phyloP scores from a whole-genome alignment of 2,888 invertebrate species.

The Congeria kusceri region DNA sequence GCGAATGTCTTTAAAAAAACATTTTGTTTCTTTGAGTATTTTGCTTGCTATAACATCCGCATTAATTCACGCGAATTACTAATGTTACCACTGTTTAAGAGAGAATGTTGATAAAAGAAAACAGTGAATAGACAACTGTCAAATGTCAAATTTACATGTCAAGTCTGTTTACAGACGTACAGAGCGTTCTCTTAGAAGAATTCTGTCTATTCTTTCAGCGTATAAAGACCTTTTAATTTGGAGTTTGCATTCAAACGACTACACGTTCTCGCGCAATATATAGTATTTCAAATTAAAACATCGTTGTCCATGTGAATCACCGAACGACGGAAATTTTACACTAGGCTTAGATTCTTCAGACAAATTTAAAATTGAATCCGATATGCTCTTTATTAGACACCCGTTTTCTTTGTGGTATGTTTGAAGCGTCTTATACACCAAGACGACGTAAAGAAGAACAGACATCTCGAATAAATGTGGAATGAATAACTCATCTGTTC shows the following conservation, averaged over 20 bases:
- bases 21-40: no score
- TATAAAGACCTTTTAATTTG: conserved; percentile 33
- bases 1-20: no score
- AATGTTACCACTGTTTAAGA: no score
- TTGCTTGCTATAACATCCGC: no score
- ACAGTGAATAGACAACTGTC: conserved; percentile 31
- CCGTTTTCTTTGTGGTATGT: no score
- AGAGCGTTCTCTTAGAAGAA: conserved; percentile 22
- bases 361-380: background rate
- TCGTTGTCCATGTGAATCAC: conserved; percentile 1
- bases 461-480: no score
- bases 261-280: conserved; percentile 27
- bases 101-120: background rate
- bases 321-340: conserved; percentile 1
- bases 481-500: no score
- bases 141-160: conserved; percentile 44
- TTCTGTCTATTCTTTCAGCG: conserved; percentile 28
- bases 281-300: conserved; percentile 27
- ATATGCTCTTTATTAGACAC: background rate
- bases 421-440: no score
- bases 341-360: background rate
- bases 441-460: no score
- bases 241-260: conserved; percentile 42
- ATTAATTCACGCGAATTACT: no score
- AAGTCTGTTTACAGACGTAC: conserved; percentile 17